Base-by-base conservation (phyloP, 2,113 vertebrate genomes). In the Gopherus evgoodei region DNA sequence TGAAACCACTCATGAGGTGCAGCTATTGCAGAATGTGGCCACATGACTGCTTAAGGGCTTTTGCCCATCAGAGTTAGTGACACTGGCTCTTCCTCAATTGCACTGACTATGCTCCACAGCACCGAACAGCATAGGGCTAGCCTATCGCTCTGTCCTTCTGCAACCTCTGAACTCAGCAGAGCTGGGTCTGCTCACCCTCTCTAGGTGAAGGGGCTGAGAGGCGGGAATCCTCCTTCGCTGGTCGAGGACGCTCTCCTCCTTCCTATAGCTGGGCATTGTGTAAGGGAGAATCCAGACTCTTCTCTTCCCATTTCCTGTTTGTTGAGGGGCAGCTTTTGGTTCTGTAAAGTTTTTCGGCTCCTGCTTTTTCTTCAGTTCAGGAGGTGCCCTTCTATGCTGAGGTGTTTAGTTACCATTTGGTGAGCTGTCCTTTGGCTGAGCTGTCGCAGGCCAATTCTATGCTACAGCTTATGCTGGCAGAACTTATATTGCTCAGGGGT, bases 351-450 rank as follows among this genome's bases (percentile, higher is more conserved):
- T 91, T 11, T 13, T 88, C 5, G 38, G 27, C 27, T 29, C 22
- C 38, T 19, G 29, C 1, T 84, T 83, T 0, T 0, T 65, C 53
- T 8, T 91, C 24, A 81, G 42, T 54, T 38, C 42, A 31, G 3
- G 57, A 75, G n/a, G 76, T 56, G n/a, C 44, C 78, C 27, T 83
- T 93, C 75, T 82, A 29, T 62, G 65, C 49, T 2, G 0, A 12
- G 90, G 75, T n/a, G 88, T 16, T 19, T 83, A n/a, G 35, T 85
- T 90, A 22, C 53, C 53, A 54, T 54, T 22, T 54, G 53, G 53
- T 54, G 53, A 54, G 53, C 53, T 54, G 53, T 21, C 21, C 53
- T 21, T 54, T 21, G 8, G 53, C 53, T 54, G 53, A 54, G 53
- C 53, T 54, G 21, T 54, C 21, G 22, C 8, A 22, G 53, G 53